A percentile compares a stretch with the other conserved stretches of the same genome.
phyloP scores from a whole-genome alignment of 2,797 vertebrate genomes.

The Miichthys miiuy region DNA sequence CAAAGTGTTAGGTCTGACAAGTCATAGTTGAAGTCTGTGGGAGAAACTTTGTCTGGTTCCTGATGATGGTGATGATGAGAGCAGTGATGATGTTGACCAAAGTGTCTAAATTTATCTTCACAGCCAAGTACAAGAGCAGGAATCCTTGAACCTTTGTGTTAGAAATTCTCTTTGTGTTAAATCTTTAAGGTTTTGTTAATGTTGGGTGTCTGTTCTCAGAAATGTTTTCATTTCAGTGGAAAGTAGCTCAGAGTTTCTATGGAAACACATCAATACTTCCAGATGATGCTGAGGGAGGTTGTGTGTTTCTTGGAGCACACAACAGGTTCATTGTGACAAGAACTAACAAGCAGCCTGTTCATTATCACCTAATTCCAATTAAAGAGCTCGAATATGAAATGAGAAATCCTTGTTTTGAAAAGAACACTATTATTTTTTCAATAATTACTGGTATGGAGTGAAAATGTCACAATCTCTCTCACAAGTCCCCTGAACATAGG shows the following conservation, averaged over 20 bases:
- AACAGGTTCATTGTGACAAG: slow-evolving; percentile 51
- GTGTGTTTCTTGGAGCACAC: slow-evolving; percentile 42
- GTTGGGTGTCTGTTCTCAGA: slow-evolving; percentile 36
- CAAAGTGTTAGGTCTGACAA: slow-evolving; percentile 3
- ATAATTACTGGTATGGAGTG: background rate
- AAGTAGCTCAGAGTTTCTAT: slow-evolving; percentile 63
- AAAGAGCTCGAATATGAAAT: slow-evolving; percentile 9
- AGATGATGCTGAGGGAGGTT: slow-evolving; percentile 35
- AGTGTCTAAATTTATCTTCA: background rate
- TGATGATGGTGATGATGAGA: background rate
- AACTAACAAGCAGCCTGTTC: slow-evolving; percentile 54
- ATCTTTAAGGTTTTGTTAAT: slow-evolving; percentile 10
- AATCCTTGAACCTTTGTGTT: slow-evolving; percentile 22
- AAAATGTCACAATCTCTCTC: background rate
- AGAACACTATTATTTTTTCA: background rate
- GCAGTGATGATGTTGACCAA: background rate
- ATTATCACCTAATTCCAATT: slow-evolving; percentile 43
- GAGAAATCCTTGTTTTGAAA: background rate
- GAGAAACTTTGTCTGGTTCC: background rate
- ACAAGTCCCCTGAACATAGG: background rate
- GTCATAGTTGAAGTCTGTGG: background rate
- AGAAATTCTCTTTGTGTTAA: slow-evolving; percentile 9
- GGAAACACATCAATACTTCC: slow-evolving; percentile 55
- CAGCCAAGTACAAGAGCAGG: background rate
- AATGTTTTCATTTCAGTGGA: slow-evolving; percentile 43